A percentile compares a stretch with the other conserved stretches of the same genome.
Evolutionary conservation across 2,113 vertebrate species (phyloP).

Genomic region (Lophura nycthemera): DNA sequence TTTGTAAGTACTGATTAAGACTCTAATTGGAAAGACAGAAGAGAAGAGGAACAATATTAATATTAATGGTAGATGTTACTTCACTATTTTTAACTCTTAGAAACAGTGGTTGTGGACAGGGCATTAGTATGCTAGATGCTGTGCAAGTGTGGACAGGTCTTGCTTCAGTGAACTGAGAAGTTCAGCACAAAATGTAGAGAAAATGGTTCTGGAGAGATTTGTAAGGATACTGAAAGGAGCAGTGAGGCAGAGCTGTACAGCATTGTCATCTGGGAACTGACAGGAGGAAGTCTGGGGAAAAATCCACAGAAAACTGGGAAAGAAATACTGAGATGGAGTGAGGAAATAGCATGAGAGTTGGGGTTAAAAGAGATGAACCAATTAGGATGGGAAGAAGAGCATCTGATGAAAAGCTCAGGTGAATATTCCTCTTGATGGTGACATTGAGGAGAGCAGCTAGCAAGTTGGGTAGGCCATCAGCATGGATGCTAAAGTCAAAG

Average conservation of each 20-base stretch:
- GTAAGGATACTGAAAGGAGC: not conserved
- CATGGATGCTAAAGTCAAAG: not conserved
- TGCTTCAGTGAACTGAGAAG: not conserved
- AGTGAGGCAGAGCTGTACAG: not conserved
- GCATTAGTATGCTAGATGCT: not conserved
- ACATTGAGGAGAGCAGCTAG: not conserved
- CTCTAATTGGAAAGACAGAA: slow-evolving; percentile 13
- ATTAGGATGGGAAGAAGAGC: not conserved
- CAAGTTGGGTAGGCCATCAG: not conserved
- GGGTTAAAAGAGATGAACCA: not conserved
- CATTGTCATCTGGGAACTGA: not conserved
- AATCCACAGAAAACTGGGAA: not conserved
- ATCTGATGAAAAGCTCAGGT: not conserved
- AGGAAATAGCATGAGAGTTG: not conserved
- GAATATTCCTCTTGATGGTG: not conserved
- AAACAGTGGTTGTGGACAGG: not conserved
- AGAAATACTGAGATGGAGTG: not conserved
- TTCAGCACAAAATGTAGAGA: not conserved
- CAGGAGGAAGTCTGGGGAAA: not conserved
- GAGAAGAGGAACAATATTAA: not conserved
- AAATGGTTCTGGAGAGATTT: not conserved
- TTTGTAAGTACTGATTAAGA: slow-evolving; percentile 25
- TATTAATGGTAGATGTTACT: not conserved
- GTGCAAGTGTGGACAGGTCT: not conserved
- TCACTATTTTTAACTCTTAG: not conserved